A percentile compares a stretch with the other conserved stretches of the same genome.
Conservation (phyloP, 2,888 invertebrate species). For the Parnassius smintheus region DNA sequence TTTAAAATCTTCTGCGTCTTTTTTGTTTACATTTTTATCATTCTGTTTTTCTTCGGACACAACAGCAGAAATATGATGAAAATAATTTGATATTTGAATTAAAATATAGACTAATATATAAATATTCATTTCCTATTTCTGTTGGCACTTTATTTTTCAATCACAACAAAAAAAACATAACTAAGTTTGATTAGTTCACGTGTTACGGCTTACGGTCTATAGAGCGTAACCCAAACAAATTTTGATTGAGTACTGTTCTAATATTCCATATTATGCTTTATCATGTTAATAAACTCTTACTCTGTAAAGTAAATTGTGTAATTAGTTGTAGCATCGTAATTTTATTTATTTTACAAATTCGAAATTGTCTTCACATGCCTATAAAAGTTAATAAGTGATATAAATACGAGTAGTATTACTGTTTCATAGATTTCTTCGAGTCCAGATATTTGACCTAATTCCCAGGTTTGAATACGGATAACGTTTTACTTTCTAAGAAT, state of each 20-base stretch:
- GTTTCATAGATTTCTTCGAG: no score
- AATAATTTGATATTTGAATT: constrained; percentile 1
- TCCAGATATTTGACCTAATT: no score
- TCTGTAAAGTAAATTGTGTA: no score
- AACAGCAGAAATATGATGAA: constrained; percentile 1
- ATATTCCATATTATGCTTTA: no score
- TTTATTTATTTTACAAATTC: no score
- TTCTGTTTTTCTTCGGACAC: constrained; percentile 29
- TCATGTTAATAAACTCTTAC: no score
- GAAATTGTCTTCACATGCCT: no score
- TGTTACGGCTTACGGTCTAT: constrained; percentile 1
- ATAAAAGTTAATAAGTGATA: no score
- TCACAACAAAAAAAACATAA: not conserved
- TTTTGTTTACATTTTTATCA: constrained; percentile 20
- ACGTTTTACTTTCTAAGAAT: no score
- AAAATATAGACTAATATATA: constrained; percentile 4
- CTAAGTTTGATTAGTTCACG: constrained; percentile 11
- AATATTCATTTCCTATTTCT: constrained; percentile 15
- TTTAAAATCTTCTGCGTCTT: constrained; percentile 29
- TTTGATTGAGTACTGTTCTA: not conserved
- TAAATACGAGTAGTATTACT: no score
- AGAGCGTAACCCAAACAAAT: constrained; percentile 14
- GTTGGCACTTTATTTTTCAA: not conserved
- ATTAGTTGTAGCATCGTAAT: no score
- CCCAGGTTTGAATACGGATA: no score